Percentiles rank a stretch among this genome's conserved stretches.
Evolutionary conservation across 2,888 invertebrate genomes (phyloP).

Genomic region (Apamea sordens): DNA sequence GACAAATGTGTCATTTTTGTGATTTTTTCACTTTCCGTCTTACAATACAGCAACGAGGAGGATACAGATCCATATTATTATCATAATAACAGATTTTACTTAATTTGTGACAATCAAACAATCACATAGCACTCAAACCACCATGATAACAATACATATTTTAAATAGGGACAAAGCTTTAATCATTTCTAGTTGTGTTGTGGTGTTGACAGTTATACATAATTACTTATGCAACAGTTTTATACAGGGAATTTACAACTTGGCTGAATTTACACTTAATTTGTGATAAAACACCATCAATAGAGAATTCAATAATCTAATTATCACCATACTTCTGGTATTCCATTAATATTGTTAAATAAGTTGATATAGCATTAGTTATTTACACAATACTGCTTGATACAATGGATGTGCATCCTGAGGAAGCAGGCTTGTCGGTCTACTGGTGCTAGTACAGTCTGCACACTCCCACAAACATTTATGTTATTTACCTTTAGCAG

Average conservation of each 20-base stretch:
- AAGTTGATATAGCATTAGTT: conserved; percentile 78
- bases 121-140: conserved; percentile 76
- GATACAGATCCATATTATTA: conserved; percentile 79
- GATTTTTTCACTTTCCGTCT: conserved; percentile 64
- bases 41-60: conserved; percentile 71
- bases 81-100: conserved; percentile 66
- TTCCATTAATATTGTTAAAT: conserved; percentile 80
- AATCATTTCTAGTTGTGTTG: conserved; percentile 64
- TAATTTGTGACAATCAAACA: conserved; percentile 83
- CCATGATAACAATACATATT: conserved; percentile 65
- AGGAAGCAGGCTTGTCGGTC: conserved; percentile 71
- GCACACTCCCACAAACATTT: conserved; percentile 72
- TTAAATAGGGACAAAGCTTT: conserved; percentile 70
- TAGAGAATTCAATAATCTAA: conserved; percentile 78
- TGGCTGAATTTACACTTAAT: conserved; percentile 69
- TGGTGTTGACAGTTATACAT: conserved; percentile 69
- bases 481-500: conserved; percentile 88
- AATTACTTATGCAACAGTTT: conserved; percentile 61
- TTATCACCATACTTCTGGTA: conserved; percentile 80
- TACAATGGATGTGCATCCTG: conserved; percentile 78
- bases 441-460: conserved; percentile 69
- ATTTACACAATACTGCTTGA: conserved; percentile 88
- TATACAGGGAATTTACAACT: conserved; percentile 84
- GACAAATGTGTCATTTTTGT: conserved; percentile 58
- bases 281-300: conserved; percentile 81